phyloP scores from a whole-genome alignment of 2,888 invertebrate species.

The Parnassius orleans region DNA sequence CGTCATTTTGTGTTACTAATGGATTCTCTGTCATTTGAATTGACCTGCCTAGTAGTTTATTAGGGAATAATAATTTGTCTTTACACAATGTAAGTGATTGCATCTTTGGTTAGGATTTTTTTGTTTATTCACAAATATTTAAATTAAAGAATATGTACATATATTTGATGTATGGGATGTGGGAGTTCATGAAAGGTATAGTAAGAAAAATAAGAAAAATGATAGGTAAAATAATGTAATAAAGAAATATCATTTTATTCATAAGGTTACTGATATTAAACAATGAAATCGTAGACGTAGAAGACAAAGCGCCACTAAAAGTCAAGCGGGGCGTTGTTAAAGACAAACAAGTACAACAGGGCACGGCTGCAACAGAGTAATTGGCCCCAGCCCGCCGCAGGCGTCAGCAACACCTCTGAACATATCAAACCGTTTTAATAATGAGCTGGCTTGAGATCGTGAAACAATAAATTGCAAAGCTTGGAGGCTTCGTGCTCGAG shows the following conservation, averaged over 20 bases:
- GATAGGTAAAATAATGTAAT: too few relatives aligned
- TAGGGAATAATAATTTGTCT: slow-evolving; percentile 53
- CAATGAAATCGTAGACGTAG: slow-evolving; percentile 24
- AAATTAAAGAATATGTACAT: neutral
- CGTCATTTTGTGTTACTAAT: slow-evolving; percentile 70
- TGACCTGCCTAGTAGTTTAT: slow-evolving; percentile 57
- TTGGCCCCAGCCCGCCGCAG: slow-evolving; percentile 69
- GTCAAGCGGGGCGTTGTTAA: slow-evolving; percentile 63
- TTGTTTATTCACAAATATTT: neutral
- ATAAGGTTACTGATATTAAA: neutral
- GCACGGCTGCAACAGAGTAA: slow-evolving; percentile 61
- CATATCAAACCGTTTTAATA: slow-evolving; percentile 81
- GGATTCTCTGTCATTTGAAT: slow-evolving; percentile 66
- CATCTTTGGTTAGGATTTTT: slow-evolving; percentile 20
- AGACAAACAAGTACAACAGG: slow-evolving; percentile 63
- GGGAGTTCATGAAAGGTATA: too few relatives aligned
- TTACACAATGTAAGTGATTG: slow-evolving; percentile 35
- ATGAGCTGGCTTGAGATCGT: slow-evolving; percentile 78
- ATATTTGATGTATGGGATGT: too few relatives aligned
- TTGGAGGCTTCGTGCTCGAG: slow-evolving; percentile 79
- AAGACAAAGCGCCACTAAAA: slow-evolving; percentile 58
- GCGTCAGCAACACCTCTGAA: slow-evolving; percentile 78
- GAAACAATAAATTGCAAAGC: slow-evolving; percentile 81
- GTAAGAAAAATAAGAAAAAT: too few relatives aligned
- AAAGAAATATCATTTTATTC: too few relatives aligned